Conservation (phyloP, 1,140 invertebrate species). For the Trachymyrmex cornetzi region DNA sequence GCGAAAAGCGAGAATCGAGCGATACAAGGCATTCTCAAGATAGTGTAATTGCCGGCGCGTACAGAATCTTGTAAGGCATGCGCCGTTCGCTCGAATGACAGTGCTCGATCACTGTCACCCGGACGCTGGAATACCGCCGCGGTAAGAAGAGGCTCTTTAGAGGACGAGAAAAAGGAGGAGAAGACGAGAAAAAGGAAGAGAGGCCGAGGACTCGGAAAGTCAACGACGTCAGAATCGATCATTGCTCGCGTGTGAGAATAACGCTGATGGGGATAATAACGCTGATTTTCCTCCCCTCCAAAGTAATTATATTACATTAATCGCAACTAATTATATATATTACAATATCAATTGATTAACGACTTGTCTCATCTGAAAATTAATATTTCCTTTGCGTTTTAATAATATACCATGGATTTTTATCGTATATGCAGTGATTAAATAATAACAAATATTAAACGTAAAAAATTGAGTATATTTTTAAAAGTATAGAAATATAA, state of each 20-base stretch:
- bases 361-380: background rate
- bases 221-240: constrained; percentile 73
- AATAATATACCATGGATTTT: background rate
- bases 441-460: background rate
- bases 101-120: constrained; percentile 78
- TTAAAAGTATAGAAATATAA: background rate
- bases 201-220: constrained; percentile 58
- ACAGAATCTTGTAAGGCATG: constrained; percentile 78
- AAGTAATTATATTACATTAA: constrained; percentile 32
- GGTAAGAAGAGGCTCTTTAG: constrained; percentile 76
- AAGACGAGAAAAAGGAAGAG: constrained; percentile 70
- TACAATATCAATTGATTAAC: constrained; percentile 26
- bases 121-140: constrained; percentile 70
- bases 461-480: background rate
- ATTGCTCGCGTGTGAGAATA: constrained; percentile 62
- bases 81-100: constrained; percentile 74
- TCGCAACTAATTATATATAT: constrained; percentile 3
- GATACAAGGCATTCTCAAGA: constrained; percentile 78
- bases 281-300: constrained; percentile 35
- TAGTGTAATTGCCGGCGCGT: constrained; percentile 79
- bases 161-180: constrained; percentile 71
- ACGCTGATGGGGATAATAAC: constrained; percentile 34
- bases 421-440: background rate
- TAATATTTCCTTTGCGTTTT: background rate
- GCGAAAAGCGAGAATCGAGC: constrained; percentile 77